These are phyloP conservation scores for Odontophorus gujanensis DNA, from an alignment of 2,113 vertebrate species.

Conservation along the genomic window DNA sequence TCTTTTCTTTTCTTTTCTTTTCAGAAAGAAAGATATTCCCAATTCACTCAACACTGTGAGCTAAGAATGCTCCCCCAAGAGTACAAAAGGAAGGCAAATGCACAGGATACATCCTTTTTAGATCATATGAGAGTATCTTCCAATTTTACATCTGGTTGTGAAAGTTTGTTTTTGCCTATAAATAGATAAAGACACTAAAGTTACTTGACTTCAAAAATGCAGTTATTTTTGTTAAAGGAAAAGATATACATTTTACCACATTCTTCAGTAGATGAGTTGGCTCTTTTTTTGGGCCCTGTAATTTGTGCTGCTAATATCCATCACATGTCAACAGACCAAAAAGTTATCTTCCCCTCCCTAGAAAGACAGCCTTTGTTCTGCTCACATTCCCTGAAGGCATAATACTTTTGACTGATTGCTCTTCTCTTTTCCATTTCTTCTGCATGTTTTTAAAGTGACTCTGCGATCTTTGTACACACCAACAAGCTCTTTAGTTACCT, in stretches of 20 bases:
- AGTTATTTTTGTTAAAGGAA: neutral
- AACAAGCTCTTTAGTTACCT: neutral
- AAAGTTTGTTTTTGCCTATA: neutral
- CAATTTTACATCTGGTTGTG: neutral
- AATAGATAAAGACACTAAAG: neutral
- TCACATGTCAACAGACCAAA: neutral
- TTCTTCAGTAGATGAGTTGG: neutral
- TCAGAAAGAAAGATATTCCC: neutral
- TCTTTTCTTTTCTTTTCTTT: neutral
- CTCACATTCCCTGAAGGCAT: neutral
- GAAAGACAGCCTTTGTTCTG: slow-evolving; percentile 9
- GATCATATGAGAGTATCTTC: neutral
- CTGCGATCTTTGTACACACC: neutral
- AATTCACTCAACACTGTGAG: neutral
- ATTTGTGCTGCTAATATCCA: neutral
- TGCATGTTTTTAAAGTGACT: neutral
- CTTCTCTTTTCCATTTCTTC: neutral
- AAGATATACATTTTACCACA: neutral
- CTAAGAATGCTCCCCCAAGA: neutral
- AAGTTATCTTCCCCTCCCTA: neutral
- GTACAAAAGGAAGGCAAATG: neutral
- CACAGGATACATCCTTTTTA: neutral
- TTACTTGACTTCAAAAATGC: neutral
- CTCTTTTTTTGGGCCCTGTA: neutral
- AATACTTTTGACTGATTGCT: neutral